These are phyloP conservation scores for Myrmophylax atrothorax DNA, from an alignment of 2,113 vertebrate genomes.

Conservation along the genomic window DNA sequence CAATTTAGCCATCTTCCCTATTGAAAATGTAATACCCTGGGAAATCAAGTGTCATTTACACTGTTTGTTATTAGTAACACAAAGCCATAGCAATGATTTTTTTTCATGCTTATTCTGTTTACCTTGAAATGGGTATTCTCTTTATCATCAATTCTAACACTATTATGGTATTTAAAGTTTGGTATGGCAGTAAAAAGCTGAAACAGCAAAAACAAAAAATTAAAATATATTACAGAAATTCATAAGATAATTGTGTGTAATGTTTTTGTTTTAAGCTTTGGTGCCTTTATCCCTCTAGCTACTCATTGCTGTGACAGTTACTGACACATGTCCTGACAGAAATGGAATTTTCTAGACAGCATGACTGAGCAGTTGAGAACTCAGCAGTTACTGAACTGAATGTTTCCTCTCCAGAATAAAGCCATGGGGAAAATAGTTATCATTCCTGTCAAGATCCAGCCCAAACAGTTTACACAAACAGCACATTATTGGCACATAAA, in stretches of 20 bases:
- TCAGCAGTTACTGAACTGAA: slow-evolving; percentile 2
- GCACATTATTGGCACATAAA: background rate
- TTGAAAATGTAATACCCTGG: background rate
- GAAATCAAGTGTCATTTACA: background rate
- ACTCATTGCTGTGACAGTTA: background rate
- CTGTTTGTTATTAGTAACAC: background rate
- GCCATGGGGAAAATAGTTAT: background rate
- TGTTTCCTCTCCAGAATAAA: background rate
- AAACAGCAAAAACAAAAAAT: background rate
- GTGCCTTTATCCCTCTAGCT: background rate
- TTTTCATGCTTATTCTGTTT: background rate
- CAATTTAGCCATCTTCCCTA: background rate
- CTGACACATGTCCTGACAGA: background rate
- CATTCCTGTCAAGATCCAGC: background rate
- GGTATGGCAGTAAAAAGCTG: background rate
- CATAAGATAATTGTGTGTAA: background rate
- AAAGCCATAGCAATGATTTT: background rate
- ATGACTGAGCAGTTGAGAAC: background rate
- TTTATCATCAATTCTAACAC: background rate
- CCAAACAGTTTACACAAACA: background rate
- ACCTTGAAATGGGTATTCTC: background rate
- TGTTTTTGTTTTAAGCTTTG: background rate
- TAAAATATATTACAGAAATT: background rate
- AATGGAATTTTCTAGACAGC: slow-evolving; percentile 14
- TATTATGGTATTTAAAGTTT: background rate